Base-by-base conservation (phyloP, 2,888 invertebrate species). In the Lucinisca nassula region DNA sequence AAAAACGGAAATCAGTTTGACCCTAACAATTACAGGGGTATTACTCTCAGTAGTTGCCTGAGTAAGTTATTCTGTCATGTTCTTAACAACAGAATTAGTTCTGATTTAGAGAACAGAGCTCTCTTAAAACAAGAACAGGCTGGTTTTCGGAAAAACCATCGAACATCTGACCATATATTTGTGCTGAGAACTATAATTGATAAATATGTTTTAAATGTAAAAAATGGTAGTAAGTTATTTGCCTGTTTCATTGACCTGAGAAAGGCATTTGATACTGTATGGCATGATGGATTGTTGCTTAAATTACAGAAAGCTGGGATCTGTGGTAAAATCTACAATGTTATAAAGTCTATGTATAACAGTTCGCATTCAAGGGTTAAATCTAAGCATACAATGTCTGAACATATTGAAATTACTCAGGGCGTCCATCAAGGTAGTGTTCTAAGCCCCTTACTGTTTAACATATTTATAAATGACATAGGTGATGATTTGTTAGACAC, bases 321-420 rank as follows among this genome's bases (percentile, higher is more conserved):
- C 30, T n/a, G 27, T 30, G 61, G 61, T 8, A 61, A 61, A n/a
- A n/a, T n/a, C n/a, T n/a, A n/a, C n/a, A n/a, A n/a, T n/a, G n/a
- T n/a, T n/a, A n/a, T n/a, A n/a, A n/a, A n/a, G 30, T 61, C 61
- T 27, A 61, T 61, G 61, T 61, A 61, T 61, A 61, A 61, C 17
- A 30, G 30, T 61, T 61, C 27, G 24, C 61, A 30, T 61, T 61
- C 61, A 27, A 61, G 61, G 30, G 61, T 61, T n/a, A n/a, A n/a
- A n/a, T n/a, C n/a, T n/a, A n/a, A n/a, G 6, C 61, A 27, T 61
- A n/a, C 30, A 27, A 27, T 30, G 4, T 30, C 30, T 4, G 27
- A 30, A 4, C 32, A 24, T 30, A 30, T 30, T 30, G 27, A 6
- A 8, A 61, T 30, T 61, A 61, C 30, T 30, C 24, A 61, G 30